Evolutionary conservation across 2,797 vertebrate species (phyloP).

Genomic region (Melanotaenia trifasciata): DNA sequence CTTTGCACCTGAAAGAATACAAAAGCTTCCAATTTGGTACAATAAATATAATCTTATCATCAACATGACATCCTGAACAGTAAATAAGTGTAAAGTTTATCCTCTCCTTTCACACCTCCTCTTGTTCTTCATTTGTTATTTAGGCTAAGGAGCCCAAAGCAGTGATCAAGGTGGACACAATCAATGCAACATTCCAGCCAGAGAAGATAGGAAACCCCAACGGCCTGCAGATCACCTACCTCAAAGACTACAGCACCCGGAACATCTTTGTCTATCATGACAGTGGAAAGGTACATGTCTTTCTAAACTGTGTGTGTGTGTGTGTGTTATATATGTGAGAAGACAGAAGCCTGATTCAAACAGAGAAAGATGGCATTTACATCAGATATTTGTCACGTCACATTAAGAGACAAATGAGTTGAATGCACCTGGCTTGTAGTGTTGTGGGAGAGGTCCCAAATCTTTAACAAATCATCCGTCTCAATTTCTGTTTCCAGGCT

Average conservation of each 20-base stretch:
- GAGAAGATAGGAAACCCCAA: slow-evolving; percentile 89
- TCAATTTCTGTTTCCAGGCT: slow-evolving; percentile 8
- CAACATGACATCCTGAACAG: background rate
- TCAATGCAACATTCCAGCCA: slow-evolving; percentile 92
- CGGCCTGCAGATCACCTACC: slow-evolving; percentile 91
- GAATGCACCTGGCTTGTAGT: background rate
- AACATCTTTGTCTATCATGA: slow-evolving; percentile 93
- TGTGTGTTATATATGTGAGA: background rate
- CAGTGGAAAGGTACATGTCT: slow-evolving; percentile 81
- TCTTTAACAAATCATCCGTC: slow-evolving; percentile 31
- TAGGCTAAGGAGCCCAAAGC: slow-evolving; percentile 93
- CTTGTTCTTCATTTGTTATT: background rate
- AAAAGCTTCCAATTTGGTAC: background rate
- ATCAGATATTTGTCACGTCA: background rate
- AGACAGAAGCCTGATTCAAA: background rate
- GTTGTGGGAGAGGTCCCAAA: slow-evolving; percentile 31
- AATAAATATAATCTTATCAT: background rate
- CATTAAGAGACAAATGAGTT: background rate
- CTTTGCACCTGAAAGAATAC: no score
- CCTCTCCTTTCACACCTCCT: background rate
- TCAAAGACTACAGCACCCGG: slow-evolving; percentile 92
- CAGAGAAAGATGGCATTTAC: background rate
- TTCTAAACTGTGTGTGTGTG: background rate
- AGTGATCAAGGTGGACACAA: slow-evolving; percentile 87
- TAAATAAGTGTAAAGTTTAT: background rate